Evolutionary conservation across 2,113 vertebrate genomes (phyloP), one percentile per base, ranked within the genome.

Genomic region (Strigops habroptila): DNA sequence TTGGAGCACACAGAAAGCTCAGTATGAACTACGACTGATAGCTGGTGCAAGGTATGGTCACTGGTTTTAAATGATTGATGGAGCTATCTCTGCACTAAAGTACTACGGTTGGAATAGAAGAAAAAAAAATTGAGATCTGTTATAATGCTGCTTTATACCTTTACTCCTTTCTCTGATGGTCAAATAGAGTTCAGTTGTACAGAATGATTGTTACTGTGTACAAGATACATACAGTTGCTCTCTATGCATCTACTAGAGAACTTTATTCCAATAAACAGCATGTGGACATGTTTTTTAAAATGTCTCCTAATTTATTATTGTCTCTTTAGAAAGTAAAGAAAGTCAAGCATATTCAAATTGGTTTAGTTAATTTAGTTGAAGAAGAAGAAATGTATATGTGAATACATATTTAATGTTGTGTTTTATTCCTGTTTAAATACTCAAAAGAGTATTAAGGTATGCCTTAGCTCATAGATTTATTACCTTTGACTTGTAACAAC

Each of bases 11-110:
- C 74, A 92, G 96, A 77, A 95, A 95, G 95, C 96, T 97, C 95
- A 37, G 73, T 93, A 90, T 95, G 96, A 97, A 87, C 96, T 97
- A 82, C 33, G 10, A 93, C 91, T 97, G 94, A 90, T 96, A 97
- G 91, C 88, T 92, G 93, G 92, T 95, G 55, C 88, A 96, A 96
- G 95, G 96, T 96, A 96, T 82, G 95, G 95, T 94, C 97, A 97
- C 79, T 97, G 97, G 95, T 97, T 98, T 97, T 97, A 97, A 98
- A 95, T 97, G 97, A 98, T 97, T 97, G 96, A 97, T 96, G 94
- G 88, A 93, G 90, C 86, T 96, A 97, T 97, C 95, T 97, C 81
- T 96, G 85, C 93, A 94, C 86, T 95, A 83, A 96, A 97, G 90
- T 89, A 92, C 91, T 94, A 88, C 85, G 84, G 48, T 33, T 93